Conservation (phyloP, 2,888 invertebrate species). For the Drosophila flavopinicola region DNA sequence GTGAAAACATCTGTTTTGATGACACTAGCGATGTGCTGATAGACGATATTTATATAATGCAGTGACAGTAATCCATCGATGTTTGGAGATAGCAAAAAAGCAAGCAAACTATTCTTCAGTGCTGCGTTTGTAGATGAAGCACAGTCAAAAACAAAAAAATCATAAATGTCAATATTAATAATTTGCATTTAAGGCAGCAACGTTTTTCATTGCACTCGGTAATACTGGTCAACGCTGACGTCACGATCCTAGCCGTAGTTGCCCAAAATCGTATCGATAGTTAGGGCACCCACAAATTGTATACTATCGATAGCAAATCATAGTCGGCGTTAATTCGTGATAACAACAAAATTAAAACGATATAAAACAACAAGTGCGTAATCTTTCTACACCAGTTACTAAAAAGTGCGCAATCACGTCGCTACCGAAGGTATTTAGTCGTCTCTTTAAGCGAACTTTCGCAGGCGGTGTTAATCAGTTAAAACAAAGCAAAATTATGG, state of each 20-base stretch:
- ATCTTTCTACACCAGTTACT: conserved; percentile 36
- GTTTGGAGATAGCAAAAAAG: not conserved
- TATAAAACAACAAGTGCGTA: conserved; percentile 37
- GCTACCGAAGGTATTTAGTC: conserved; percentile 29
- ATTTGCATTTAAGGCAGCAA: too few species aligned
- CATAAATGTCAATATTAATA: too few species aligned
- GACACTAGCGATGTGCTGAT: conserved; percentile 20
- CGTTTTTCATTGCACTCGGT: too few species aligned
- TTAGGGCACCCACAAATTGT: not conserved
- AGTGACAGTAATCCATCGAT: not conserved
- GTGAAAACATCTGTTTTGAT: conserved; percentile 53
- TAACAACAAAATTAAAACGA: conserved; percentile 23
- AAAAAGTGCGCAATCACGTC: conserved; percentile 64
- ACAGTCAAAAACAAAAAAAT: too few species aligned
- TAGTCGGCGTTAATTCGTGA: conserved; percentile 13
- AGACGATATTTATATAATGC: conserved; percentile 40
- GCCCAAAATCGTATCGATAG: conserved; percentile 1
- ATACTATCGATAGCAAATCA: conserved; percentile 29
- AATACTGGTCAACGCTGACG: too few species aligned
- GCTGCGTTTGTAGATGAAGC: too few species aligned
- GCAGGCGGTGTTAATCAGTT: conserved; percentile 40
- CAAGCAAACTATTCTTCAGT: too few species aligned
- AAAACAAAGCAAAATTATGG: conserved; percentile 77
- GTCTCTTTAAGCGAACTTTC: conserved; percentile 57
- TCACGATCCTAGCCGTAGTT: too few species aligned